Conservation (phyloP, 1,140 invertebrate species). For the Trichonephila clavata region DNA sequence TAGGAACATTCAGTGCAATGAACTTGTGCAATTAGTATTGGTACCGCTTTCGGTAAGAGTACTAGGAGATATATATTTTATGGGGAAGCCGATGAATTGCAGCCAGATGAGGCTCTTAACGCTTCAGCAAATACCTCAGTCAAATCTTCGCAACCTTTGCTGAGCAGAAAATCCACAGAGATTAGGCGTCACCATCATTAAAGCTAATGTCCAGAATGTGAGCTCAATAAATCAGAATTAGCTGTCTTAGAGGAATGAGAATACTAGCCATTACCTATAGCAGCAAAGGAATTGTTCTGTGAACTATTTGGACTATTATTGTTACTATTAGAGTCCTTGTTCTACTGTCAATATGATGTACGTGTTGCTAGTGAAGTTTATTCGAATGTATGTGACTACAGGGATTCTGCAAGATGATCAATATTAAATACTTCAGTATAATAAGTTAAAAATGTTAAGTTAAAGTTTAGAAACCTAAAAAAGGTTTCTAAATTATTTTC, state of each 20-base stretch:
- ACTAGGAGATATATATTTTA: too few species aligned
- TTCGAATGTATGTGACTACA: too few species aligned
- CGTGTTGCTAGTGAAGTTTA: too few species aligned
- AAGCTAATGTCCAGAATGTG: not conserved
- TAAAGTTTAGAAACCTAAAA: too few species aligned
- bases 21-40: not conserved
- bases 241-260: not conserved
- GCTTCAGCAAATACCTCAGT: not conserved
- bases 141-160: not conserved
- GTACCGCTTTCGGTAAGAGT: too few species aligned
- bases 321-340: too few species aligned
- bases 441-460: too few species aligned
- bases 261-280: not conserved
- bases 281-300: not conserved
- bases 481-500: too few species aligned
- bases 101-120: not conserved
- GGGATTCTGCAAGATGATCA: too few species aligned
- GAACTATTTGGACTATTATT: not conserved
- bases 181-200: conserved; percentile 2
- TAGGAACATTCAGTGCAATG: not conserved
- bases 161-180: not conserved
- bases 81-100: not conserved
- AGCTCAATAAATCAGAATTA: conserved; percentile 22
- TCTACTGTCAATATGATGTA: too few species aligned
- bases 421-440: too few species aligned